Evolutionary conservation across 2,797 vertebrate species (phyloP).

Genomic region (Apodemus agrarius): DNA sequence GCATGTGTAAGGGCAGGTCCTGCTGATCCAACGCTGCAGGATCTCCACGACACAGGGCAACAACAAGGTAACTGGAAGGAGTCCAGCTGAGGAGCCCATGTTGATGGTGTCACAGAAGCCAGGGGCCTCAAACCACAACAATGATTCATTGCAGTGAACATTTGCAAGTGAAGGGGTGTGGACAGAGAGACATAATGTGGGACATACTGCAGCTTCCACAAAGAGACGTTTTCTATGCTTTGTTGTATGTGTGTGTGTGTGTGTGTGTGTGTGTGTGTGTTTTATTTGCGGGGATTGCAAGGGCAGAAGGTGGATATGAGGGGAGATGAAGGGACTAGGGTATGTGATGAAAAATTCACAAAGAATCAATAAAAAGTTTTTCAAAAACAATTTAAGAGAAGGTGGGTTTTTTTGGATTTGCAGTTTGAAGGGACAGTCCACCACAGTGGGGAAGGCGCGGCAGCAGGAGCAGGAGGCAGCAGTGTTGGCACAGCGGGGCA

Average conservation of each 20-base stretch:
- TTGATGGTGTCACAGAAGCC: no score
- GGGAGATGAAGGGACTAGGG: not conserved
- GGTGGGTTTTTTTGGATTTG: not conserved
- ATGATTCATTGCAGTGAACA: not conserved
- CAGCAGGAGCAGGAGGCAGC: not conserved
- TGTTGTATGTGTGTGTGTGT: not conserved
- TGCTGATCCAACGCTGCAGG: not conserved
- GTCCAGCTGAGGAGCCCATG: no score
- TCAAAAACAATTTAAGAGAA: not conserved
- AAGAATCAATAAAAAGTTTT: not conserved
- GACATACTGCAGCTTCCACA: no score
- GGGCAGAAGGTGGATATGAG: not conserved
- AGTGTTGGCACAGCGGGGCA: not conserved
- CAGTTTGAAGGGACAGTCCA: not conserved
- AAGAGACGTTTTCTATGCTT: not conserved
- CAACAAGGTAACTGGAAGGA: not conserved
- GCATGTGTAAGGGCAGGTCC: not conserved
- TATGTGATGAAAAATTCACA: not conserved
- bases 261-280: not conserved
- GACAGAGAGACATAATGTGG: not conserved
- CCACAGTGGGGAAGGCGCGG: not conserved
- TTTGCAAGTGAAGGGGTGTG: not conserved
- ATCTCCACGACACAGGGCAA: not conserved
- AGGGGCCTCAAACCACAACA: not conserved
- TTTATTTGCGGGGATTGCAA: not conserved